Conservation (phyloP, 2,888 invertebrate species). For the Clepsis dumicolana region DNA sequence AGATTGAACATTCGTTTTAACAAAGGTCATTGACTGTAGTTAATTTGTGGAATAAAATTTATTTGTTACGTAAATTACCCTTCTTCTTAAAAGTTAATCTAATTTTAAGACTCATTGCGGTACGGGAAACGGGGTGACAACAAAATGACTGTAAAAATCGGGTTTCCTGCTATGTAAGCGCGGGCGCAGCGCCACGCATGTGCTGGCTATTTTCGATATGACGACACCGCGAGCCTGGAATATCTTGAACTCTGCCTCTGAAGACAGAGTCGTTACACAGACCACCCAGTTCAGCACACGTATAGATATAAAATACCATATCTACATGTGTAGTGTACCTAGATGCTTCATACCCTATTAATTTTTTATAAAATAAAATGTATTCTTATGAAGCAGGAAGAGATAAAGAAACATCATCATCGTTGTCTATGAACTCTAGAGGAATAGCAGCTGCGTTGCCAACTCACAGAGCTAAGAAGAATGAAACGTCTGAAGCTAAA, state of each 20-base stretch:
- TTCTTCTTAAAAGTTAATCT: not conserved
- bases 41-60: not conserved
- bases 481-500: too few relatives aligned
- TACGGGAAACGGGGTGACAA: conserved; percentile 47
- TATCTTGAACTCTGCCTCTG: conserved; percentile 27
- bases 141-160: conserved; percentile 59
- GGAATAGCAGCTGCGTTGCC: too few relatives aligned
- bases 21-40: too few relatives aligned
- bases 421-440: too few relatives aligned
- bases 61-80: not conserved
- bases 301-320: not conserved
- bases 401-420: too few relatives aligned
- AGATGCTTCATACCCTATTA: too few relatives aligned
- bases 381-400: too few relatives aligned
- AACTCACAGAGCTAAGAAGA: too few relatives aligned
- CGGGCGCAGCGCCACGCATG: conserved; percentile 46
- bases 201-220: conserved; percentile 60
- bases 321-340: too few relatives aligned
- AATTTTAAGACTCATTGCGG: conserved; percentile 30
- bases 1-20: too few relatives aligned
- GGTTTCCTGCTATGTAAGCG: conserved; percentile 61
- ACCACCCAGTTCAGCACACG: conserved; percentile 23
- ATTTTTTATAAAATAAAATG: too few relatives aligned
- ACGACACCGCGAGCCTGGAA: conserved; percentile 60
- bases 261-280: conserved; percentile 17